Base-by-base conservation (phyloP, 1,140 invertebrate genomes). In the Planococcus citri region DNA sequence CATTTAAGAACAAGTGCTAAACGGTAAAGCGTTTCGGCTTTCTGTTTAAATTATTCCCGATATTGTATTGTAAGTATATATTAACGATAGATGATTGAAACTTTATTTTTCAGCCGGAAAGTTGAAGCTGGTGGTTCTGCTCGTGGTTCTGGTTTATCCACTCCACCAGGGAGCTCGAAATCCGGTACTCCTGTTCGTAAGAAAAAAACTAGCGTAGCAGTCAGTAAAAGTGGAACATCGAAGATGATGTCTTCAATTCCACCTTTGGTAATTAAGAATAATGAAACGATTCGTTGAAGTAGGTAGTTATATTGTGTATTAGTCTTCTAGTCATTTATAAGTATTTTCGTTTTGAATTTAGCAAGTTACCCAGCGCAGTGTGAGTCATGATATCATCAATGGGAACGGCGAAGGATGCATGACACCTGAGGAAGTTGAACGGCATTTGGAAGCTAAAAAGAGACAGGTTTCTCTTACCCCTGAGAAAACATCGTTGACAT, bases 351-450 rank as follows among this genome's bases (percentile, higher is more conserved):
- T 38, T 57, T 22, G 20, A 33, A 6, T 51, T 9, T 51, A 57
- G 38, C 38, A 70, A 14, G 25, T 57, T 9, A 2, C 57, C 17
- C n/a, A 60, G 17, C 41, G 33, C 8, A 41, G 69, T n/a, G 38
- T 60, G 12, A 60, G 57, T 29, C 38, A 70, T 64, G 60, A 64
- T 25, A 64, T 64, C 22, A 14, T 57, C 22, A 38, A 27, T 68
- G 67, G 38, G 25, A 29, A 38, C 25, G 70, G 29, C 61, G 87
- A 89, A 80, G 88, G 89, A 60, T 89, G 91, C 73, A 90, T 94
- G 87, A 94, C 91, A n/a, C 87, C 91, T 1, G 92, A 94, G 75
- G 92, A 95, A 80, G 88, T 95, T 8, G 90, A 94, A 77, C 83
- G 91, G 68, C 91, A 94, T 78, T 81, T 95, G 71, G 91, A 94